Base-by-base conservation (phyloP, 1,140 invertebrate species). In the Drosophila tani region DNA sequence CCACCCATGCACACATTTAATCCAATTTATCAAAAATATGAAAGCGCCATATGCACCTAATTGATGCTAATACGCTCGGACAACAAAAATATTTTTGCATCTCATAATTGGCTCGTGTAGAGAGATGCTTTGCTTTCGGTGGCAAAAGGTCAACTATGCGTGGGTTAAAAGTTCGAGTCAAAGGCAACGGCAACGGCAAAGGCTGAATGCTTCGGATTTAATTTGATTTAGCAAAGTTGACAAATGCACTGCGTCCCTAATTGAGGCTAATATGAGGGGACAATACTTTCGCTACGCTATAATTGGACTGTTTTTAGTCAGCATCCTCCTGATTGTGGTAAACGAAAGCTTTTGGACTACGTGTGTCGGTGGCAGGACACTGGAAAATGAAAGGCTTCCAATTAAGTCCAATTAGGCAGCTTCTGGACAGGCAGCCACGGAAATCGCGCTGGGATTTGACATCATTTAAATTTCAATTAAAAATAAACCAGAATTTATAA, bases 1-100 rank as follows among this genome's bases (percentile, higher is more conserved):
- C 11, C n/a, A 32, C 7, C 47, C 47, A 21, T 59, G 29, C 29
- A n/a, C 29, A n/a, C 15, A 63, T 63, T 24, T 55, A 63, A 63
- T 55, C 55, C 32, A 38, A 58, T 64, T 57, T 40, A 64, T 40
- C 19, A 29, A 40, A 56, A 57, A 24, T 57, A 41, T 63, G 21
- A 8, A 57, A n/a, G 14, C 14, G 29, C 21, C 24, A 56, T 38
- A 15, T 27, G 49, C 21, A 38, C 32, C 11, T 55, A 63, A 57
- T 64, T 57, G 32, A 58, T 8, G 27, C 50, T 57, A 64, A 64
- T 57, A 17, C 35, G 24, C 12, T 19, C 6, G 35, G 60, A 64
- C 60, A 58, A 38, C 21, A 64, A 38, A 64, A 38, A 41, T 29
- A 41, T 38, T 29, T 40, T 64, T 17, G 50, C 60, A 63, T 40